Evolutionary conservation across 2,888 invertebrate species (phyloP), one percentile per base, ranked within the genome.

Genomic region (Idaea straminata): DNA sequence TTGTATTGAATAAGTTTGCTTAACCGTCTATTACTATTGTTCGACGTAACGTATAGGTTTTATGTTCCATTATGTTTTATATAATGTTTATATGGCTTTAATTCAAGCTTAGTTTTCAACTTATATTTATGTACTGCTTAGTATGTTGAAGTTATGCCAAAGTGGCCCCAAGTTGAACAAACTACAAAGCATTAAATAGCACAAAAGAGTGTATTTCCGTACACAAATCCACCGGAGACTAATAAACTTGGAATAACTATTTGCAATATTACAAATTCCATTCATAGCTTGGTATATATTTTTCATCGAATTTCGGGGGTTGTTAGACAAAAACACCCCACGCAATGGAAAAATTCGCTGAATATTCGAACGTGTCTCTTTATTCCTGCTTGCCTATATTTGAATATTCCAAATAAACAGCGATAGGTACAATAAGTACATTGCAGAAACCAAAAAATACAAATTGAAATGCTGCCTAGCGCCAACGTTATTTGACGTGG

Each of bases 401-500:
- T 63, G 64, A 38, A 66, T 67, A 70, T 67, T 64, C 61, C 68
- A 70, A 69, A 69, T 70, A 72, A 66, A 64, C 67, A 69, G 67
- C 70, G 66, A 59, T 63, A 70, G 25, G 25, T 25, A 25, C 68
- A 70, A 70, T 73, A 67, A 64, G 25, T 25, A 25, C 25, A 66
- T 67, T 62, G 35, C 62, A 61, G 61, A 66, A 71, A 67, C 58
- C 62, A 59, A 67, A 25, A 66, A 68, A 68, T 58, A 64, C 69
- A 70, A 71, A 72, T 69, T 70, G 69, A 73, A 68, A 67, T 70
- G 66, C 61, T 61, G 6, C 4, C 7, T 10, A 47, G 10, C 36
- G 36, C 68, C 67, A 63, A 61, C 64, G 64, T 65, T 73, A 70
- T 73, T 70, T 70, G 69, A 70, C 69, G 66, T 62, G 69, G 62